Conservation (phyloP, 2,113 vertebrate species). For the Elanus axillaris region DNA sequence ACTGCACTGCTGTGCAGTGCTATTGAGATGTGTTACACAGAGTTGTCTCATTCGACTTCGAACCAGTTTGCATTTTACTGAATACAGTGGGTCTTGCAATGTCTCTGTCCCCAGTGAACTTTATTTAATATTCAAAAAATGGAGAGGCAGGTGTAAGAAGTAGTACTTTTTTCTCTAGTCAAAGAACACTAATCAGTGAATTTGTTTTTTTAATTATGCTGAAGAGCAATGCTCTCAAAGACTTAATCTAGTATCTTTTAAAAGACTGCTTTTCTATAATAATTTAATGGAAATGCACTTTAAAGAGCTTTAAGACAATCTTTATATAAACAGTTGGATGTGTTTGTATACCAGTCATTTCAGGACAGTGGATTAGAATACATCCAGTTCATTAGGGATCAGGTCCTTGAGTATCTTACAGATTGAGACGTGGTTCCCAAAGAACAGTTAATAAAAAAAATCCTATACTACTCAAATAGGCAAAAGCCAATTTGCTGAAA, state of each 20-base stretch:
- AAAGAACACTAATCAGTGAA: not conserved
- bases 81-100: not conserved
- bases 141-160: not conserved
- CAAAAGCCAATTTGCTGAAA: not conserved
- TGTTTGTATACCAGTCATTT: not conserved
- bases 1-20: not conserved
- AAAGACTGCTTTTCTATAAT: not conserved
- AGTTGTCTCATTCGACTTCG: accelerated
- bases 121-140: not conserved
- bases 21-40: accelerated
- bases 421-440: not conserved
- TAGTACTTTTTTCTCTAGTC: not conserved
- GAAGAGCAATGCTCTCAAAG: not conserved
- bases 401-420: not conserved
- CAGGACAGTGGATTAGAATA: not conserved
- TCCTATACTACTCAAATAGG: not conserved
- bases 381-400: not conserved
- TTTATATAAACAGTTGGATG: not conserved
- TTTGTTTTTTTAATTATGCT: not conserved
- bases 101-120: not conserved
- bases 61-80: not conserved
- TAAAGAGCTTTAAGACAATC: not conserved
- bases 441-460: not conserved
- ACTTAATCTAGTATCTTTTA: not conserved
- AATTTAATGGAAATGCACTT: not conserved